Conservation (phyloP, 2,888 invertebrate genomes). For the Zeuzera pyrina region DNA sequence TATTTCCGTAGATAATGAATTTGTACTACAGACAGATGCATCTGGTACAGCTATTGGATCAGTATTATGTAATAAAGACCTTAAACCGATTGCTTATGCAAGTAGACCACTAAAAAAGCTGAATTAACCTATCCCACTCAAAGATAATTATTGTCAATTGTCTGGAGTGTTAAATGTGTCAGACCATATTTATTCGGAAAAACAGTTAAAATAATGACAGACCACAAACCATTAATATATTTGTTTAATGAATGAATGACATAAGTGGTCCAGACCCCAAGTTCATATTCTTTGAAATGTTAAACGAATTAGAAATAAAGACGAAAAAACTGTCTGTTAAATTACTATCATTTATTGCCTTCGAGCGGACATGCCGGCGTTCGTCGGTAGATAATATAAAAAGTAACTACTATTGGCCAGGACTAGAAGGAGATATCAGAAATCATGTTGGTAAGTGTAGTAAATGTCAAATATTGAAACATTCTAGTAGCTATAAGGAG, state of each 20-base stretch:
- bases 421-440: no score
- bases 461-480: no score
- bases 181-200: slow-evolving; percentile 12
- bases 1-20: slow-evolving; percentile 12
- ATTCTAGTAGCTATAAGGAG: no score
- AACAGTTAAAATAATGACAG: no score
- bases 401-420: no score
- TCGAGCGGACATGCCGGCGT: no score
- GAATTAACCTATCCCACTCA: slow-evolving; percentile 11
- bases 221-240: slow-evolving; percentile 12
- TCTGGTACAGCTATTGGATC: slow-evolving; percentile 11
- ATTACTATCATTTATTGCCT: no score
- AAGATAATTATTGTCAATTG: slow-evolving; percentile 12
- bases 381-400: background rate
- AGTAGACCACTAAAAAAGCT: slow-evolving; percentile 10
- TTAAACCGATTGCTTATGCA: slow-evolving; percentile 11
- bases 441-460: no score
- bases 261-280: slow-evolving; percentile 9
- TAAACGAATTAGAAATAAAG: background rate
- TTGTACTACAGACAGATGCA: slow-evolving; percentile 15
- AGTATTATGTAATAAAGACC: slow-evolving; percentile 10
- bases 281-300: no score
- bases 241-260: slow-evolving; percentile 10
- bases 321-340: background rate
- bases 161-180: slow-evolving; percentile 13